Percentiles rank a stretch among this genome's conserved stretches.
Evolutionary conservation across 2,888 invertebrate genomes (phyloP).

Genomic region (Gortyna flavago): DNA sequence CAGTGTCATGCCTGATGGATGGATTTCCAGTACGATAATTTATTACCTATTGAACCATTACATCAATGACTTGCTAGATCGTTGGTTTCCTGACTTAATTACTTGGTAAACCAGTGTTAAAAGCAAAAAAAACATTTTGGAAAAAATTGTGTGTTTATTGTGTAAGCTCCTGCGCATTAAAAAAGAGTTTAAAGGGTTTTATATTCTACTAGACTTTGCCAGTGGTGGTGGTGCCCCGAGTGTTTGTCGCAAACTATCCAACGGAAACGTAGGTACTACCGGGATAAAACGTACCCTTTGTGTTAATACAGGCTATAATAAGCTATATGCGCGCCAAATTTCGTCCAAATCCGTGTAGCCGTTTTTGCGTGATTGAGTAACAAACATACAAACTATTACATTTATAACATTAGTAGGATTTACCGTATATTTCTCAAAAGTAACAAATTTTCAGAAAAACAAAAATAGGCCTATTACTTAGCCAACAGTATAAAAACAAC

Average conservation of each 20-base stretch:
- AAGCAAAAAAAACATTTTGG: too few species aligned
- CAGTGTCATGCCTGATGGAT: conserved; percentile 12
- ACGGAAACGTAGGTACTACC: background rate
- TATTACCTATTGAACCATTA: conserved; percentile 11
- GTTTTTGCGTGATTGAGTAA: too few species aligned
- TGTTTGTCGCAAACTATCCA: background rate
- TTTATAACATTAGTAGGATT: background rate
- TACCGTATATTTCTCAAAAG: background rate
- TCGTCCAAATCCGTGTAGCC: too few species aligned
- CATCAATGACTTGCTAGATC: conserved; percentile 10
- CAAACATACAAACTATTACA: too few species aligned
- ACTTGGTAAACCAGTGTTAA: background rate
- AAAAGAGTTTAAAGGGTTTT: too few species aligned
- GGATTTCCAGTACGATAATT: background rate
- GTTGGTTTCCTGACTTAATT: background rate
- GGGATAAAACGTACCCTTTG: background rate
- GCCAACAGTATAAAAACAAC: conserved; percentile 8
- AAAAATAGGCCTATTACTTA: background rate
- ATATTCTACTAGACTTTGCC: background rate
- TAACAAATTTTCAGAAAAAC: too few species aligned
- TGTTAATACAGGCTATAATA: background rate
- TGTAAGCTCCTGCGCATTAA: background rate
- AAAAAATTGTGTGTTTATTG: background rate
- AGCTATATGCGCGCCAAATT: background rate
- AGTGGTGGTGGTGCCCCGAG: background rate